phyloP scores from a whole-genome alignment of 2,888 invertebrate species.

The Aleiodes leptofemur region DNA sequence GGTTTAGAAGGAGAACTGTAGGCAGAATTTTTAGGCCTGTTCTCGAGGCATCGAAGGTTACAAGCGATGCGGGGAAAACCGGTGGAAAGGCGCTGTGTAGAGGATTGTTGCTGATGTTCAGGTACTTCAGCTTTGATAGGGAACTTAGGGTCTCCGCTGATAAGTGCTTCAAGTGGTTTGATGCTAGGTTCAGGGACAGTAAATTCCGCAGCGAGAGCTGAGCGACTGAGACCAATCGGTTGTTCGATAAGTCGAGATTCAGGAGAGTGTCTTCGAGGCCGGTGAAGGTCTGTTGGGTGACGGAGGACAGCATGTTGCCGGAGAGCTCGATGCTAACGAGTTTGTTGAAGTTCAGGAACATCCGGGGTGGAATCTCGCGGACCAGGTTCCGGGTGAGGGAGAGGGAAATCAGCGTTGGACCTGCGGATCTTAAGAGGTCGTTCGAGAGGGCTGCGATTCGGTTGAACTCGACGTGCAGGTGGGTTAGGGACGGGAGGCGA shows the following conservation, averaged over 20 bases:
- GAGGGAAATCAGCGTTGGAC: slow-evolving; percentile 82
- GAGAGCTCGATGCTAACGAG: slow-evolving; percentile 85
- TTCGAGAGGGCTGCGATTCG: slow-evolving; percentile 90
- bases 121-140: slow-evolving; percentile 81
- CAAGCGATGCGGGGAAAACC: slow-evolving; percentile 75
- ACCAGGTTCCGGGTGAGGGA: slow-evolving; percentile 90
- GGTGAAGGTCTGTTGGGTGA: slow-evolving; percentile 85
- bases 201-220: slow-evolving; percentile 81
- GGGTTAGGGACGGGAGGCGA: slow-evolving; percentile 84
- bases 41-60: slow-evolving; percentile 84
- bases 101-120: slow-evolving; percentile 87
- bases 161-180: slow-evolving; percentile 86
- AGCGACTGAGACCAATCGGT: slow-evolving; percentile 83
- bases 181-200: slow-evolving; percentile 85
- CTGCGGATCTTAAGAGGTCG: slow-evolving; percentile 85
- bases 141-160: slow-evolving; percentile 82
- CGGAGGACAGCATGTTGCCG: slow-evolving; percentile 85
- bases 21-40: slow-evolving; percentile 86
- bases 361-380: slow-evolving; percentile 87
- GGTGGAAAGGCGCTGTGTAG: slow-evolving; percentile 84
- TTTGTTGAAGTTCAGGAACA: slow-evolving; percentile 87
- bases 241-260: slow-evolving; percentile 84
- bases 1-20: slow-evolving; percentile 83
- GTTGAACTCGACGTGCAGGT: slow-evolving; percentile 89
- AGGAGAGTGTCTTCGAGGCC: slow-evolving; percentile 86